Percentiles rank a stretch among this genome's conserved stretches.
Conservation (phyloP, 2,888 invertebrate species). For the Pristionchus exspectatus region DNA sequence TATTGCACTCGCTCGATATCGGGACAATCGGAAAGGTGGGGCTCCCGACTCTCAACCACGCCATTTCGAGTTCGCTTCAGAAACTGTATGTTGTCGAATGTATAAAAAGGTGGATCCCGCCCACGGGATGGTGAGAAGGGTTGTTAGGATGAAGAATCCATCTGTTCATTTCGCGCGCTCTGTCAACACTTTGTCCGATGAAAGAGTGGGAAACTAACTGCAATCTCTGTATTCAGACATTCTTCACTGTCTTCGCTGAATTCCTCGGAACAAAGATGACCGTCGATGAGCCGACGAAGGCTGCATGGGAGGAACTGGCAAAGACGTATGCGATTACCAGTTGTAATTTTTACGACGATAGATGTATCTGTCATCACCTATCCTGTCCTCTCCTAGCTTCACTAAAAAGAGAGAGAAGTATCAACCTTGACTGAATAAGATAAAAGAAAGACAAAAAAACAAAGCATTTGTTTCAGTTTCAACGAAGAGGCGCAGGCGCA, state of each 20-base stretch:
- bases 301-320: slow-evolving; percentile 73
- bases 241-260: slow-evolving; percentile 74
- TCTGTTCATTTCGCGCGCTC: neutral
- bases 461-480: slow-evolving; percentile 11
- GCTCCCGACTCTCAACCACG: no score
- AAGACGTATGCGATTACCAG: slow-evolving; percentile 54
- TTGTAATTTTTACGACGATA: neutral
- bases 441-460: no score
- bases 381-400: neutral
- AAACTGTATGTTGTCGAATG: no score
- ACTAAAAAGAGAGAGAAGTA: neutral
- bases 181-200: no score
- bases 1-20: no score
- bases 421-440: neutral
- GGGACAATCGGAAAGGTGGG: no score
- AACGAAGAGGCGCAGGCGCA: slow-evolving; percentile 18
- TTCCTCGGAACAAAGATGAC: slow-evolving; percentile 68
- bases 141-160: neutral
- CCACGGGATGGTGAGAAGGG: neutral
- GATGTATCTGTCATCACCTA: neutral
- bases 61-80: no score
- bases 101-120: no score
- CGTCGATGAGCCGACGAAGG: slow-evolving; percentile 66
- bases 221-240: slow-evolving; percentile 67
- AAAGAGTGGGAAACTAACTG: no score